Base-by-base conservation (phyloP, 2,113 vertebrate genomes). In the Steatornis caripensis region DNA sequence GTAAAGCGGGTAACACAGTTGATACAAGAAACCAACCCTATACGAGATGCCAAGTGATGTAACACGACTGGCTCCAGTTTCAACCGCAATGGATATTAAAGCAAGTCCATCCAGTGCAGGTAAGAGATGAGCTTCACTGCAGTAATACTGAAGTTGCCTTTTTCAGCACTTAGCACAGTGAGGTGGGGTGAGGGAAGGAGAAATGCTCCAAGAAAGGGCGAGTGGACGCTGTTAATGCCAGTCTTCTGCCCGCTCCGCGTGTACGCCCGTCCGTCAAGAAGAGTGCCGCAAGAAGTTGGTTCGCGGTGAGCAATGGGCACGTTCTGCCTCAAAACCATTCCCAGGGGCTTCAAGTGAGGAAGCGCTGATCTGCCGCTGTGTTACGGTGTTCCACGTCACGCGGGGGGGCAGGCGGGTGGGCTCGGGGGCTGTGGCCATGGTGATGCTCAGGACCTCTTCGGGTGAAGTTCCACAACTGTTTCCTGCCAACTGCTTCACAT, bases 161-260 rank as follows among this genome's bases (percentile, higher is more conserved):
- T 94, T 95, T 93, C 95, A 97, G 97, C 97, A 97, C 97, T 98
- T 97, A 90, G 98, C 97, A 96, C 95, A 95, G 95, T 94, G 97
- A 96, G 90, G 95, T 57, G 90, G 92, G 87, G 87, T 46, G 29
- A 69, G 54, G 89, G 84, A 20, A 75, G 84, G 76, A 94, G 26
- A 76, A 91, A 97, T 80, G 95, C 98, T 96, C 96, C 93, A 89
- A 97, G 97, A 97, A 98, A 97, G 96, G 96, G 95, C 16, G 12
- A 64, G 70, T 3, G 10, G 79, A 16, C 6, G 37, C 87, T 39
- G 36, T 15, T 57, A 21, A 64, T 49, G 32, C 90, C 82, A 4
- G 82, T 53, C 71, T 90, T 41, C 89, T 13, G 85, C 81, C 90
- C 11, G 22, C 68, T 45, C 66, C 11, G 10, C 32, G 10, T 3